A percentile compares a stretch with the other conserved stretches of the same genome.
Conservation (phyloP, 2,113 vertebrate species). For the Podarcis cretensis region DNA sequence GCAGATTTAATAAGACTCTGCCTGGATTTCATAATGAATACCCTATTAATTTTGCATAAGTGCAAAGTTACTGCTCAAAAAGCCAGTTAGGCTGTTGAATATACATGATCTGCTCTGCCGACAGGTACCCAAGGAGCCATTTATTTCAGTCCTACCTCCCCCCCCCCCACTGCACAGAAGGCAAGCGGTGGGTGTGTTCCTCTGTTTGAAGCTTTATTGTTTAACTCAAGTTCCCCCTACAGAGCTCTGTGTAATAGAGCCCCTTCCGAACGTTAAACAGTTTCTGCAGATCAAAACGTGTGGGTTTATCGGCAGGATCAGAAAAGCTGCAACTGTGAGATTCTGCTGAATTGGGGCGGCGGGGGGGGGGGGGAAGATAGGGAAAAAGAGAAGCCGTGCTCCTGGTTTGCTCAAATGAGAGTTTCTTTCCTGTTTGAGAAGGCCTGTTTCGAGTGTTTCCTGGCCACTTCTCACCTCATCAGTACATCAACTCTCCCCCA, state of each 20-base stretch:
- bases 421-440: constrained; percentile 28
- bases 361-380: not conserved
- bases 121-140: constrained; percentile 20
- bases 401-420: not conserved
- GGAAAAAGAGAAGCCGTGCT: not conserved
- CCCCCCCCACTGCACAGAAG: not conserved
- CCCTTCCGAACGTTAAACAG: fast-evolving
- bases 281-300: not conserved
- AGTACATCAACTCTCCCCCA: not conserved
- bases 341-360: not conserved
- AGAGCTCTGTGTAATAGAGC: not conserved
- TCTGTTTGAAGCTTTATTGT: not conserved
- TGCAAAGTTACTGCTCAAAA: constrained; percentile 57
- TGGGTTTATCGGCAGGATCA: constrained; percentile 20
- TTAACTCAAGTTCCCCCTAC: not conserved
- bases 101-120: not conserved
- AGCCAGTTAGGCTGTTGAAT: constrained; percentile 46
- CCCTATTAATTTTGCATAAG: constrained; percentile 66
- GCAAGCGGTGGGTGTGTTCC: not conserved
- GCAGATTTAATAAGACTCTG: constrained; percentile 66
- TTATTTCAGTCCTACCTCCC: fast-evolving
- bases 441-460: not conserved
- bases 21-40: constrained; percentile 63
- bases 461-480: not conserved
- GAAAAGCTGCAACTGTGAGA: not conserved